A percentile compares a stretch with the other conserved stretches of the same genome.
phyloP scores from a whole-genome alignment of 2,797 vertebrate genomes.

The Australoheros facetus region DNA sequence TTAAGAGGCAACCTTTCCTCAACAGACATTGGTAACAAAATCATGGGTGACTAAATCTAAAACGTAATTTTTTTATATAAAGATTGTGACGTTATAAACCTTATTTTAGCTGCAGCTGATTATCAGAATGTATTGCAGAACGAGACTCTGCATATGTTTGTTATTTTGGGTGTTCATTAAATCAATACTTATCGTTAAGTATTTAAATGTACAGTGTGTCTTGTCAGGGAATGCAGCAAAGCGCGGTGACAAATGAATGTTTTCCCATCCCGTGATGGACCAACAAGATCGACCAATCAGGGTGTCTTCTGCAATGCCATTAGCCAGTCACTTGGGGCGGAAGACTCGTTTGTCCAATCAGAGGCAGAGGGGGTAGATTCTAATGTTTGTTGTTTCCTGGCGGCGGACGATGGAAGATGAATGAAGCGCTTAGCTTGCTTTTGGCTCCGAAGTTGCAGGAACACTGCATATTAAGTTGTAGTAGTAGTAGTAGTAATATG shows the following conservation, averaged over 20 bases:
- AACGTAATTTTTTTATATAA: neutral
- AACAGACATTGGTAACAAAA: neutral
- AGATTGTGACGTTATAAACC: too few relatives aligned
- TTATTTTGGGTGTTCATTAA: neutral
- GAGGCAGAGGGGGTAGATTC: neutral
- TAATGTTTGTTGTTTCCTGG: slow-evolving; percentile 12
- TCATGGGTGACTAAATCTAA: neutral
- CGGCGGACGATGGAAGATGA: slow-evolving; percentile 23
- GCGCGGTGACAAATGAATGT: neutral
- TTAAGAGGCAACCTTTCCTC: neutral
- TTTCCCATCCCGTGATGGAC: neutral
- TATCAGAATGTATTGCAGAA: neutral
- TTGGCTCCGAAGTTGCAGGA: neutral
- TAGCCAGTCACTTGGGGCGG: slow-evolving; percentile 37
- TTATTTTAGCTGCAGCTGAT: neutral
- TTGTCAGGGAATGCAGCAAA: slow-evolving; percentile 27
- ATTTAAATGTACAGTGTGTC: neutral
- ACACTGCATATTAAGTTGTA: neutral
- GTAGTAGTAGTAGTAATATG: neutral
- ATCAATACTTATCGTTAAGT: neutral
- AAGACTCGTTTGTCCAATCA: slow-evolving; percentile 49
- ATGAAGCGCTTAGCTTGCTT: slow-evolving; percentile 11
- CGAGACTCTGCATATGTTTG: neutral
- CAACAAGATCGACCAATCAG: slow-evolving; percentile 5
- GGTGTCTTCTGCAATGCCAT: accelerated